Conservation (phyloP, 1,140 invertebrate species). For the Oryctes rhinoceros region DNA sequence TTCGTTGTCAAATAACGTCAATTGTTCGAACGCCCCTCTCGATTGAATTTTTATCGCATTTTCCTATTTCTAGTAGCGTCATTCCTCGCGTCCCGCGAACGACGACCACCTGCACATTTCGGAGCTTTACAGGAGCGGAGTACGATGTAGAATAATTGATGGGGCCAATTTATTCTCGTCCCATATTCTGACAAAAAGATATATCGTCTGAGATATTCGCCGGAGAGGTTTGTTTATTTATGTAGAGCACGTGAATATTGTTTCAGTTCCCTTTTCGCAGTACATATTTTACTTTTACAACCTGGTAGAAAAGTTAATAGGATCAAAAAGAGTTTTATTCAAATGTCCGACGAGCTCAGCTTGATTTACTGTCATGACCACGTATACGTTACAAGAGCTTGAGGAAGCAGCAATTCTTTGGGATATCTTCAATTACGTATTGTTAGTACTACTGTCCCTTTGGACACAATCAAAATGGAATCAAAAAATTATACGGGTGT, state of each 20-base stretch:
- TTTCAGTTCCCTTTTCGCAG: background rate
- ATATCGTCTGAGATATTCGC: background rate
- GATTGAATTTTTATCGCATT: constrained; percentile 1
- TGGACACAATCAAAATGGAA: no score
- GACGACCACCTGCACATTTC: background rate
- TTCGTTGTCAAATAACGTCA: background rate
- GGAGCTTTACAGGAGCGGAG: background rate
- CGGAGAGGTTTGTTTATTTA: background rate
- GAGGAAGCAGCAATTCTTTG: no score
- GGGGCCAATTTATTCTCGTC: background rate
- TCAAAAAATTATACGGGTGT: no score
- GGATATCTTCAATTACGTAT: no score
- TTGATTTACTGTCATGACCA: no score
- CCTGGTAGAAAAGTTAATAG: no score
- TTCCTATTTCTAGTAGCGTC: background rate
- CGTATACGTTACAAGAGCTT: no score
- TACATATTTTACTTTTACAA: background rate
- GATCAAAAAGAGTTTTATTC: no score
- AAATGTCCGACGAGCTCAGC: no score
- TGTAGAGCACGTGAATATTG: background rate
- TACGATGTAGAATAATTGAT: background rate
- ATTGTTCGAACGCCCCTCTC: background rate
- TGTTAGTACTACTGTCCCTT: no score
- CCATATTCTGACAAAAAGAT: constrained; percentile 18
- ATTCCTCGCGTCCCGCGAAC: no score